phyloP scores from a whole-genome alignment of 1,140 invertebrate species.

The Elysia chlorotica region DNA sequence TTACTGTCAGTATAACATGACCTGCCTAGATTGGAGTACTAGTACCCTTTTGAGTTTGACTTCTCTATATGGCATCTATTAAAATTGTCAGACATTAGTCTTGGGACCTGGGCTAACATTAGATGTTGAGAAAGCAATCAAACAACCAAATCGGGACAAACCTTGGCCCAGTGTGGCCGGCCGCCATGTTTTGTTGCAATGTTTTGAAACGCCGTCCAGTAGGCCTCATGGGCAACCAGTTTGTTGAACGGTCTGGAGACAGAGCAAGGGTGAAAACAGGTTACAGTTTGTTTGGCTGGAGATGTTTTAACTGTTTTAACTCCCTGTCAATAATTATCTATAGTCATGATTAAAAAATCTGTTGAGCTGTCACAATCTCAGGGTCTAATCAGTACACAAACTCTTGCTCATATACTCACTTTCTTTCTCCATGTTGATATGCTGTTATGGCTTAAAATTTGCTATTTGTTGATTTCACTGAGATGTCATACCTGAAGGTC shows the following conservation, averaged over 20 bases:
- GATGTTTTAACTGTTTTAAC: not conserved
- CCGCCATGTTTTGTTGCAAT: slow-evolving; percentile 25
- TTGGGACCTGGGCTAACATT: not conserved
- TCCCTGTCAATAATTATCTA: not conserved
- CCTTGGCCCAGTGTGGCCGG: slow-evolving; percentile 32
- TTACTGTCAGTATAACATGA: no score
- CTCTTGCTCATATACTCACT: not conserved
- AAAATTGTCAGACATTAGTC: no score
- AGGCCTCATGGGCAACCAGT: slow-evolving; percentile 15
- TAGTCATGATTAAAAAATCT: not conserved
- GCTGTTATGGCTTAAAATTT: no score
- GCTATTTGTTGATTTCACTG: no score
- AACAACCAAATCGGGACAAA: not conserved
- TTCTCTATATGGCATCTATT: no score
- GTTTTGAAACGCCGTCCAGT: slow-evolving; percentile 22
- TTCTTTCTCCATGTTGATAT: no score
- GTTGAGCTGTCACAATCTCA: not conserved
- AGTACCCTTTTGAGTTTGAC: not conserved
- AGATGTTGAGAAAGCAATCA: not conserved
- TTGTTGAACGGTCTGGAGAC: slow-evolving; percentile 28
- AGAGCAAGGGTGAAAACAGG: no score
- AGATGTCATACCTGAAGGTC: no score
- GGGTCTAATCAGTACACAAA: not conserved
- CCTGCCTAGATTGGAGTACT: not conserved
- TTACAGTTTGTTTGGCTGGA: not conserved